Conservation (phyloP, 2,113 vertebrate genomes). For the Seriola dumerili region DNA sequence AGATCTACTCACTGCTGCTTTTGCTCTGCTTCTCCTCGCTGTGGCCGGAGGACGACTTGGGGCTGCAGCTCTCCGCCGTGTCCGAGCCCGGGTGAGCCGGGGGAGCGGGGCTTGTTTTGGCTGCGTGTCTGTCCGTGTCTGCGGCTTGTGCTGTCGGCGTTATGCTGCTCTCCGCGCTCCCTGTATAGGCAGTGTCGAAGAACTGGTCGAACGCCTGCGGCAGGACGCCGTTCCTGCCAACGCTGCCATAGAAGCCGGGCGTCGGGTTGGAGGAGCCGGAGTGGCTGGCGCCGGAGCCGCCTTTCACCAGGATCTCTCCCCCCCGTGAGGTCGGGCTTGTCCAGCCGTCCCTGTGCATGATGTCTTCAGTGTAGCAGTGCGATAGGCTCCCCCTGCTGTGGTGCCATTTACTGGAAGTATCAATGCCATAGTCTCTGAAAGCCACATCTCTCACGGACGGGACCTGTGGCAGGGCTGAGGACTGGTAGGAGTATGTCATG, state of each 20-base stretch:
- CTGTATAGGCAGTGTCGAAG: constrained; percentile 94
- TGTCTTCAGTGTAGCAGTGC: constrained; percentile 96
- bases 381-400: constrained; percentile 94
- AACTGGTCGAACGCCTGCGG: constrained; percentile 99
- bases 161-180: constrained; percentile 84
- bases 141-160: constrained; percentile 85
- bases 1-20: constrained; percentile 91
- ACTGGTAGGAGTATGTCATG: constrained; percentile 97
- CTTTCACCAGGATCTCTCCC: constrained; percentile 92
- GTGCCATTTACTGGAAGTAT: constrained; percentile 97
- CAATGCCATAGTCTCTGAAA: constrained; percentile 99
- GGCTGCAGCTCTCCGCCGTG: constrained; percentile 93
- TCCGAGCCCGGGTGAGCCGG: constrained; percentile 90
- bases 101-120: constrained; percentile 85
- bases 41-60: constrained; percentile 95
- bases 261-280: constrained; percentile 88
- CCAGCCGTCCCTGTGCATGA: constrained; percentile 97
- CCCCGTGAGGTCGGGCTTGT: constrained; percentile 90
- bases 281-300: constrained; percentile 89
- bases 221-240: constrained; percentile 95
- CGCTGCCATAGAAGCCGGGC: constrained; percentile 92
- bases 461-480: constrained; percentile 96
- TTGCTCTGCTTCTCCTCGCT: constrained; percentile 93
- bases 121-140: constrained; percentile 85
- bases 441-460: constrained; percentile 98